These are phyloP conservation scores for Oegoconia quadripuncta DNA, from an alignment of 2,888 invertebrate genomes.

Conservation along the genomic window DNA sequence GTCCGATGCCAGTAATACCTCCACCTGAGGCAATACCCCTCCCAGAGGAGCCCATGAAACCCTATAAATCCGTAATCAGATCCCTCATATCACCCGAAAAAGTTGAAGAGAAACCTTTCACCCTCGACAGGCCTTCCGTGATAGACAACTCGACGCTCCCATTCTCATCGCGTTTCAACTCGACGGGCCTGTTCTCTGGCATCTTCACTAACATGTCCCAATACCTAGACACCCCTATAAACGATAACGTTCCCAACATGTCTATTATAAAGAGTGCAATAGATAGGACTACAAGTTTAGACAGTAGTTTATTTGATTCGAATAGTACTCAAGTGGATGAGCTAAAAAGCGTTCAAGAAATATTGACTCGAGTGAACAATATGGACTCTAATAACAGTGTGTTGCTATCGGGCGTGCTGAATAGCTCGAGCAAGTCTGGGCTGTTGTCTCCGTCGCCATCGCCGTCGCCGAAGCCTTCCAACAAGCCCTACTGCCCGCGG, in stretches of 20 bases:
- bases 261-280: slow-evolving; percentile 74
- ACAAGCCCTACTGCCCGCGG: slow-evolving; percentile 42
- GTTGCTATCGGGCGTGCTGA: slow-evolving; percentile 67
- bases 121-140: slow-evolving; percentile 45
- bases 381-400: slow-evolving; percentile 76
- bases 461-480: slow-evolving; percentile 31
- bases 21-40: slow-evolving; percentile 62
- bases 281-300: slow-evolving; percentile 72
- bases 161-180: slow-evolving; percentile 60
- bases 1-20: slow-evolving; percentile 46
- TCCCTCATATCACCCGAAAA: slow-evolving; percentile 30
- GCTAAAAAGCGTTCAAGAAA: slow-evolving; percentile 69
- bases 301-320: slow-evolving; percentile 64
- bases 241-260: slow-evolving; percentile 67
- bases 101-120: slow-evolving; percentile 23
- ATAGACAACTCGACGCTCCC: slow-evolving; percentile 48
- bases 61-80: slow-evolving; percentile 23
- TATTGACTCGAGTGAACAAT: slow-evolving; percentile 71
- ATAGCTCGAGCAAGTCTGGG: slow-evolving; percentile 42
- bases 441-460: slow-evolving; percentile 27
- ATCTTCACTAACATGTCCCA: slow-evolving; percentile 66
- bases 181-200: slow-evolving; percentile 66
- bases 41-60: slow-evolving; percentile 58
- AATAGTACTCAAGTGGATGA: slow-evolving; percentile 64
- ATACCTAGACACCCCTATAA: slow-evolving; percentile 47